Base-by-base conservation (phyloP, 2,888 invertebrate genomes). In the Torymus texanus region DNA sequence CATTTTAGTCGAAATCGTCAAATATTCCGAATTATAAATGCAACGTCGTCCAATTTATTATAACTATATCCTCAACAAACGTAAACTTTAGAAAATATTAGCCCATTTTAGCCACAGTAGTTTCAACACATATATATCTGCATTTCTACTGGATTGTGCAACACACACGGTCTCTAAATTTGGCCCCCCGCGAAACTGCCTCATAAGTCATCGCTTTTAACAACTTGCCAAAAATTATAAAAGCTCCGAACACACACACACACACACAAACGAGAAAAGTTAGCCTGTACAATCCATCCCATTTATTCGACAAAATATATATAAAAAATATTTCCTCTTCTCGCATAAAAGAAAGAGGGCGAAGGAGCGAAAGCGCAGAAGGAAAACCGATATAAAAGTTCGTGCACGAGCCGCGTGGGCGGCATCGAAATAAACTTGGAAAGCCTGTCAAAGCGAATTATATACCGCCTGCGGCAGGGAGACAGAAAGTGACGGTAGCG, bases 131-230 rank as follows among this genome's bases (percentile, higher is more conserved):
- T 63, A 56, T 11, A 13, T 18, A 62, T 62, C 18, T 58, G 50
- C 51, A 71, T 41, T 59, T 73, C 61, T n/a, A 18, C 14, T 16
- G 18, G 16, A 66, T 66, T 78, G 67, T 21, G 67, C 67, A 73
- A 73, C 61, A 29, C 16, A 14, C 24, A 24, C 73, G 29, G 29
- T 29, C 3, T 29, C 67, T 78, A 78, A 78, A 62, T 78, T 66
- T 62, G 62, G 67, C 4, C 2, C 2, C n/a, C 62, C 3, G 18
- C 61, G 24, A 65, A 66, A 68, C 73, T 78, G 62, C 74, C 78
- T 74, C 74, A 78, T 74, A 78, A 74, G 74, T 78, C 74, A 78
- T 74, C 55, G 68, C 50, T 51, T 68, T 78, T 68, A 78, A 68
- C 68, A 56, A 67, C 18, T 74, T 78, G 74, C 78, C 73, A 78